These are phyloP conservation scores for Lasioglossum marginatum DNA, from an alignment of 2,888 invertebrate genomes.

Conservation along the genomic window DNA sequence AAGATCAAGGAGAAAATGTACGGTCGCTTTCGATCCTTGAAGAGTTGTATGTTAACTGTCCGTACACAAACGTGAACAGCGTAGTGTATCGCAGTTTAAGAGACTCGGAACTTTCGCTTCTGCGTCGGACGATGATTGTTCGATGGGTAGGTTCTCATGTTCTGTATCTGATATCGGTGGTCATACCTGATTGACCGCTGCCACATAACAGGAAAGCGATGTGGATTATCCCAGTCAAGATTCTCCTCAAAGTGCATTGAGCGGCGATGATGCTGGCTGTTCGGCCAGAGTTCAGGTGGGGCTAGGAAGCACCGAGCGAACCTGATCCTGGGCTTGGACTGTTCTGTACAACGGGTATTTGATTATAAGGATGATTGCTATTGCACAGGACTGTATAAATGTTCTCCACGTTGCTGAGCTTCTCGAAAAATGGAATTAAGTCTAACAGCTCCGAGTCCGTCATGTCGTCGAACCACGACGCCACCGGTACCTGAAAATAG, in stretches of 20 bases:
- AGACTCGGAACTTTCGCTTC: slow-evolving; percentile 42
- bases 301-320: slow-evolving; percentile 83
- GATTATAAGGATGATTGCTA: slow-evolving; percentile 94
- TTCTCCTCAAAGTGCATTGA: slow-evolving; percentile 81
- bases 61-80: slow-evolving; percentile 31
- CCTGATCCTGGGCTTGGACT: slow-evolving; percentile 80
- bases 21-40: background rate
- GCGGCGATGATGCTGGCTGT: slow-evolving; percentile 79
- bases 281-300: slow-evolving; percentile 81
- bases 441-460: slow-evolving; percentile 98
- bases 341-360: slow-evolving; percentile 78
- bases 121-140: slow-evolving; percentile 35
- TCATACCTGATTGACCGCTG: slow-evolving; percentile 63
- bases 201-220: slow-evolving; percentile 76
- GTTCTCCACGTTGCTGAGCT: slow-evolving; percentile 97
- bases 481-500: slow-evolving; percentile 93
- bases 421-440: slow-evolving; percentile 99
- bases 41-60: slow-evolving; percentile 26
- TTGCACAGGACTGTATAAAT: slow-evolving; percentile 97
- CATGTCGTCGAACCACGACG: slow-evolving; percentile 99
- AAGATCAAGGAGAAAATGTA: slow-evolving; percentile 16
- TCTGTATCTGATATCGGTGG: slow-evolving; percentile 54
- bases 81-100: slow-evolving; percentile 52
- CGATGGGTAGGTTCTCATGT: slow-evolving; percentile 46
- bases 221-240: slow-evolving; percentile 77